Base-by-base conservation (phyloP, 2,888 invertebrate genomes). In the Ganaspis brasiliensis region DNA sequence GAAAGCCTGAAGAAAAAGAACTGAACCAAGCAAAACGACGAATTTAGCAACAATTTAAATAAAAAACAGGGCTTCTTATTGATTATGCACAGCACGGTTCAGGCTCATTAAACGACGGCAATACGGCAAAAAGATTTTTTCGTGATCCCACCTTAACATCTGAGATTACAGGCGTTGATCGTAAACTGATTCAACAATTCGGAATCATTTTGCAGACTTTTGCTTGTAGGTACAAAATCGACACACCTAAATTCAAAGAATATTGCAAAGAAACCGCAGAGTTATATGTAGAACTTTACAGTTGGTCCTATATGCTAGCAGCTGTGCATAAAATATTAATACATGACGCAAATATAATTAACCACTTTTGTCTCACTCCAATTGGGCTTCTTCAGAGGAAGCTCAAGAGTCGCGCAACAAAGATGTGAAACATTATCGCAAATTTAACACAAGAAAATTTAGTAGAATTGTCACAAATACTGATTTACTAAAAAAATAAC, bases 31-130 rank as follows among this genome's bases (percentile, higher is more conserved):
- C 49, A 45, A 78, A 77, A 52, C 59, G 26, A 79, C 21, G 76
- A 14, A 79, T 87, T 80, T 86, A 85, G 73, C 12, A 80, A 16
- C 40, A 59, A 24, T 87, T 87, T 82, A 74, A 75, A 19, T 59
- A 75, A 82, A 78, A 85, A 73, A 16, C 85, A 73, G 86, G 89
- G 84, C 74, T 88, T 52, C 49, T 81, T 80, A 87, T 85, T 59
- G 87, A 87, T 87, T 84, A 79, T 81, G 84, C 78, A 82, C 88
- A 89, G 76, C 63, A 73, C n/a, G 79, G 78, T 19, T 82, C 85
- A 73, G 87, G 89, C 9, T 89, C 86, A 56, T 85, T 86, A 1
- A 89, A 88, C 82, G 87, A 87, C 73, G 81, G 81, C 1, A 82
- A 81, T 35, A 81, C 81, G 1, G 21, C 61, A 72, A 78, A 88